Conservation (phyloP, 2,797 vertebrate species). For the Enteromius paludinosus region DNA sequence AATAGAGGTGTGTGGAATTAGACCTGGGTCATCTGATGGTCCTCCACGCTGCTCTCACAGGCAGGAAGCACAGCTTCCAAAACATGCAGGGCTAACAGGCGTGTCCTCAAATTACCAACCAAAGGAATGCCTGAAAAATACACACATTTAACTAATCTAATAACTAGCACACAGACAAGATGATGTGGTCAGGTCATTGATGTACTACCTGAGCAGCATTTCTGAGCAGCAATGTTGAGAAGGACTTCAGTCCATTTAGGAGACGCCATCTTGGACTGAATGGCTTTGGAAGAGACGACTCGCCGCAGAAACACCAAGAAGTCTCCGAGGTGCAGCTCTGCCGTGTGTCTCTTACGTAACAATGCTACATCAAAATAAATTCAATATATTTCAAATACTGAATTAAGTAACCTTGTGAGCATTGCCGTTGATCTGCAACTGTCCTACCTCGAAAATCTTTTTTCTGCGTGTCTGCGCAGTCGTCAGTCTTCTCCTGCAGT, state of each 20-base stretch:
- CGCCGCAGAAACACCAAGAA: conserved; percentile 95
- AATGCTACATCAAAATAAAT: conserved; percentile 76
- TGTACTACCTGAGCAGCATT: conserved; percentile 90
- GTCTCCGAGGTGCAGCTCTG: conserved; percentile 94
- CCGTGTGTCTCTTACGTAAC: conserved; percentile 90
- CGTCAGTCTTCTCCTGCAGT: conserved; percentile 82
- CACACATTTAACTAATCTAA: neutral
- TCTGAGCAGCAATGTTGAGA: conserved; percentile 96
- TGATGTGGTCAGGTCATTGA: neutral
- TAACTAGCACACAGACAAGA: neutral
- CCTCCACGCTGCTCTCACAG: conserved; percentile 92
- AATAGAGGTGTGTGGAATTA: neutral
- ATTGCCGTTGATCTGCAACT: neutral
- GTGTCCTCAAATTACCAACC: conserved; percentile 94
- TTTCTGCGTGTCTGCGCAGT: conserved; percentile 83
- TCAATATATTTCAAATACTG: neutral
- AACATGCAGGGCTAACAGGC: conserved; percentile 93
- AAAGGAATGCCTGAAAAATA: conserved; percentile 86
- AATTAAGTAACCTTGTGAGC: neutral
- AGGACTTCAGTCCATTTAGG: conserved; percentile 99
- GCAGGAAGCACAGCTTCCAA: conserved; percentile 95
- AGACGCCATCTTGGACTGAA: conserved; percentile 98
- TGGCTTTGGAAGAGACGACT: conserved; percentile 97
- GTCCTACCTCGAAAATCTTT: conserved; percentile 91
- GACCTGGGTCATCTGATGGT: conserved; percentile 96